phyloP scores from a whole-genome alignment of 2,888 invertebrate species.

The Syritta pipiens region DNA sequence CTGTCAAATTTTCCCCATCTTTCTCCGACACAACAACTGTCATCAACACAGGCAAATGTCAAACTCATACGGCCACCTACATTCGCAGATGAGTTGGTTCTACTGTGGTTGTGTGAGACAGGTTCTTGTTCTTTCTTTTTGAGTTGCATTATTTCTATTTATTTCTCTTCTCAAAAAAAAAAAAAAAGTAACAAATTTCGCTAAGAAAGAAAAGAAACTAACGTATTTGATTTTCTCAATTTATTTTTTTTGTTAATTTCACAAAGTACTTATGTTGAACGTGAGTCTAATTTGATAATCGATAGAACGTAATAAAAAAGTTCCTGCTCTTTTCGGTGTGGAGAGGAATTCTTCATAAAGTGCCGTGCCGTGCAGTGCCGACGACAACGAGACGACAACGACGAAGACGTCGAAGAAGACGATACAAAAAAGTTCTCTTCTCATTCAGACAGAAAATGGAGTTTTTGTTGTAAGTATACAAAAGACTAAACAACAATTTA shows the following conservation, averaged over 20 bases:
- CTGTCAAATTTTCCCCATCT: too few relatives aligned
- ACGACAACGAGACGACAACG: slow-evolving; percentile 31
- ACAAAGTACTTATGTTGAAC: too few relatives aligned
- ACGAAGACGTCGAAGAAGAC: slow-evolving; percentile 14
- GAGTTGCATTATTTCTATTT: slow-evolving; percentile 67
- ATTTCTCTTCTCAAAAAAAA: too few relatives aligned
- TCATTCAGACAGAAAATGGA: slow-evolving; percentile 74
- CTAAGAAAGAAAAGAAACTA: too few relatives aligned
- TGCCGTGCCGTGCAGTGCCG: slow-evolving; percentile 48
- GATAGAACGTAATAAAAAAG: slow-evolving; percentile 7
- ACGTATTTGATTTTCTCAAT: too few relatives aligned
- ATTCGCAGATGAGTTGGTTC: slow-evolving; percentile 56
- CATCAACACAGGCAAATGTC: slow-evolving; percentile 40
- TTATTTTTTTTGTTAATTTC: too few relatives aligned
- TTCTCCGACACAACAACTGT: slow-evolving; percentile 12
- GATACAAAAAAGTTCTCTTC: slow-evolving; percentile 41
- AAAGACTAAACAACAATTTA: slow-evolving; percentile 12
- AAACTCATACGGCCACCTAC: slow-evolving; percentile 48
- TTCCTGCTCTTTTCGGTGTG: slow-evolving; percentile 35
- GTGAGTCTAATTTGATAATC: background rate
- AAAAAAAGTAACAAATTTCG: slow-evolving; percentile 46
- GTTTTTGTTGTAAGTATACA: slow-evolving; percentile 78
- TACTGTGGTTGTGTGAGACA: slow-evolving; percentile 61
- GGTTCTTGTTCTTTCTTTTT: slow-evolving; percentile 66
- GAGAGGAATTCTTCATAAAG: slow-evolving; percentile 32